These are phyloP conservation scores for Actias luna DNA, from an alignment of 2,888 invertebrate genomes.

Conservation along the genomic window DNA sequence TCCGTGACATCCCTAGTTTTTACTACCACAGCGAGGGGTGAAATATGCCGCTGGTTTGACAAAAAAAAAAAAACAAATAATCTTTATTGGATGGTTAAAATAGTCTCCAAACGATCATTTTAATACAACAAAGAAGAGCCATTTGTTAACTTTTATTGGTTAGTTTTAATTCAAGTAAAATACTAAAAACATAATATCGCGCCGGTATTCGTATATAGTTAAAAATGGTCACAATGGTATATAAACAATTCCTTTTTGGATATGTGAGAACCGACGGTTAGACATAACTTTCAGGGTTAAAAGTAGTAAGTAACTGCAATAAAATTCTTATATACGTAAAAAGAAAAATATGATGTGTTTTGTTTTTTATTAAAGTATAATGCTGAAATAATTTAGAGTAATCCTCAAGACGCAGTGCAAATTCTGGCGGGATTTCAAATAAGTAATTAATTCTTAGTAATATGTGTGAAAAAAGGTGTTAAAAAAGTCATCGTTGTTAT, in stretches of 20 bases:
- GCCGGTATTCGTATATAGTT: too few species aligned
- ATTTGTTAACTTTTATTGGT: too few species aligned
- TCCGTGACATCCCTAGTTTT: too few species aligned
- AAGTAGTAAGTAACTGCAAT: neutral
- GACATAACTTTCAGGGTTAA: neutral
- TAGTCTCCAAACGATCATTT: too few species aligned
- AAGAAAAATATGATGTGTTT: neutral
- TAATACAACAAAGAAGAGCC: too few species aligned
- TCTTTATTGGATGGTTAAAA: neutral
- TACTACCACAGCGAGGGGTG: conserved; percentile 56
- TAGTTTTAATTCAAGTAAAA: too few species aligned
- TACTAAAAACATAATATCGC: too few species aligned
- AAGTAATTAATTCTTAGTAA: too few species aligned
- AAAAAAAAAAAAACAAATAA: conserved; percentile 12
- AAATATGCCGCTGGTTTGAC: conserved; percentile 39
- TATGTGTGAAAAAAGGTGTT: too few species aligned
- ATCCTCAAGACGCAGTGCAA: neutral
- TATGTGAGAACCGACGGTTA: neutral
- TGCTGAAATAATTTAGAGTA: neutral
- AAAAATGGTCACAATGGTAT: neutral
- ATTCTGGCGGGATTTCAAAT: too few species aligned
- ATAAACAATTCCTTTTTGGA: neutral
- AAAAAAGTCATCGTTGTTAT: too few species aligned
- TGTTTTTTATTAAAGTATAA: neutral
- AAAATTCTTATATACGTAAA: neutral